Evolutionary conservation across 2,113 vertebrate genomes (phyloP).

Genomic region (Glareola pratincola): DNA sequence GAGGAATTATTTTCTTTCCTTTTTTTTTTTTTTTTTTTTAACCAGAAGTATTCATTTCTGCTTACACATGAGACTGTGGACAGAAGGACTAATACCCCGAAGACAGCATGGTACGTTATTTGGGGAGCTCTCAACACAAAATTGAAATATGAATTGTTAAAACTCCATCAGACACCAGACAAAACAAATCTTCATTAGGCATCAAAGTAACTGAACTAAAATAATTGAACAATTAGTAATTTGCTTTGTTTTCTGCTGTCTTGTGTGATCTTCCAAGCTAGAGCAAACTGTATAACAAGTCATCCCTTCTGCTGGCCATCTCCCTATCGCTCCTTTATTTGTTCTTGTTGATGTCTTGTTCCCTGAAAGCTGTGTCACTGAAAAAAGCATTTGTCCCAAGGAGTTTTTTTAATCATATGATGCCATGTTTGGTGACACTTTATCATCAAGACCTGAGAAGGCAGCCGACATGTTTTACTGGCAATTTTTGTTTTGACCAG

Average conservation of each 20-base stretch:
- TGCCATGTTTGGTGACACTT: neutral
- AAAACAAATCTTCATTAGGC: neutral
- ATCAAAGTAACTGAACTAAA: neutral
- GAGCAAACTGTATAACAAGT: neutral
- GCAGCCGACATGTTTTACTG: neutral
- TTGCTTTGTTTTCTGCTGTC: neutral
- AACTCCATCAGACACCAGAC: neutral
- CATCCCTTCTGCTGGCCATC: neutral
- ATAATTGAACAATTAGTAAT: neutral
- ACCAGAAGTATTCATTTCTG: neutral
- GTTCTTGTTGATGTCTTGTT: neutral
- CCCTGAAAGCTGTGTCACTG: neutral
- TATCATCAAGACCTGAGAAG: neutral
- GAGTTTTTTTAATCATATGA: neutral
- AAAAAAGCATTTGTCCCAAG: neutral
- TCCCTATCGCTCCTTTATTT: neutral
- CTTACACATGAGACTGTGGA: neutral
- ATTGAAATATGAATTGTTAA: neutral
- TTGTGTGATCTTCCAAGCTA: neutral
- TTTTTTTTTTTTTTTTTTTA: neutral
- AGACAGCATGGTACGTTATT: neutral
- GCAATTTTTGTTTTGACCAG: neutral
- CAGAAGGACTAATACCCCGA: neutral
- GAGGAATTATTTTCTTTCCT: neutral
- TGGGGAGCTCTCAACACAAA: neutral